A percentile compares a stretch with the other conserved stretches of the same genome.
These are phyloP conservation scores for Pogonomyrmex barbatus DNA, from an alignment of 1,140 invertebrate species.

Conservation along the genomic window DNA sequence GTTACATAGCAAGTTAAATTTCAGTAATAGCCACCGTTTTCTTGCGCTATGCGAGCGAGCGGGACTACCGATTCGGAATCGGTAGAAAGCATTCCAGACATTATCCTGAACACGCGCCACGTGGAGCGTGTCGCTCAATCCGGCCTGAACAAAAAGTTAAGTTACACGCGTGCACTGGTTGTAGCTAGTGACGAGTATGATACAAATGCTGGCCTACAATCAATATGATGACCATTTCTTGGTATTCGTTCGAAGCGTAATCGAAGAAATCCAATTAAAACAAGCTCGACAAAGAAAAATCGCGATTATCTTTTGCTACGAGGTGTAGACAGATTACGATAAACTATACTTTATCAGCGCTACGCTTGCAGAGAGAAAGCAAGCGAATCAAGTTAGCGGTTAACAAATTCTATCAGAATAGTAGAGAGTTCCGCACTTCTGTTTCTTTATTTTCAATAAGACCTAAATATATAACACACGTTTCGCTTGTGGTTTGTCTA, in stretches of 20 bases:
- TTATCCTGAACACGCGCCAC: conserved; percentile 74
- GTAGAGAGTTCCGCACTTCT: background rate
- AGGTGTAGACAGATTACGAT: conserved; percentile 6
- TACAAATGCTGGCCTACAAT: conserved; percentile 47
- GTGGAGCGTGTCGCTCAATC: conserved; percentile 76
- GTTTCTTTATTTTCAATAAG: background rate
- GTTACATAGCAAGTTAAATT: conserved; percentile 60
- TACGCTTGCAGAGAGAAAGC: conserved; percentile 17
- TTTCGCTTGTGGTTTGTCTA: background rate
- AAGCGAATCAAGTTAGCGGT: background rate
- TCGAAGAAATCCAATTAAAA: conserved; percentile 43
- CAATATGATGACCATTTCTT: background rate
- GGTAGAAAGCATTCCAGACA: conserved; percentile 71
- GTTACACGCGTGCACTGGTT: conserved; percentile 50
- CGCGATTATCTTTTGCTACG: conserved; percentile 40
- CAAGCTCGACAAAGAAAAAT: background rate
- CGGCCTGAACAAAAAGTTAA: conserved; percentile 70
- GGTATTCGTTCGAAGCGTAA: conserved; percentile 7
- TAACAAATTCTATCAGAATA: conserved; percentile 2
- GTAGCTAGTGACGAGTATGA: conserved; percentile 53
- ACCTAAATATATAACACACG: background rate
- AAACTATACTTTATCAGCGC: conserved; percentile 15
- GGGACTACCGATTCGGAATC: conserved; percentile 58
- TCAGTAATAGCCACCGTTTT: conserved; percentile 66
- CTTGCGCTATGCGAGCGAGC: conserved; percentile 33